phyloP scores from a whole-genome alignment of 1,140 invertebrate species.

The Scylla paramamosain region DNA sequence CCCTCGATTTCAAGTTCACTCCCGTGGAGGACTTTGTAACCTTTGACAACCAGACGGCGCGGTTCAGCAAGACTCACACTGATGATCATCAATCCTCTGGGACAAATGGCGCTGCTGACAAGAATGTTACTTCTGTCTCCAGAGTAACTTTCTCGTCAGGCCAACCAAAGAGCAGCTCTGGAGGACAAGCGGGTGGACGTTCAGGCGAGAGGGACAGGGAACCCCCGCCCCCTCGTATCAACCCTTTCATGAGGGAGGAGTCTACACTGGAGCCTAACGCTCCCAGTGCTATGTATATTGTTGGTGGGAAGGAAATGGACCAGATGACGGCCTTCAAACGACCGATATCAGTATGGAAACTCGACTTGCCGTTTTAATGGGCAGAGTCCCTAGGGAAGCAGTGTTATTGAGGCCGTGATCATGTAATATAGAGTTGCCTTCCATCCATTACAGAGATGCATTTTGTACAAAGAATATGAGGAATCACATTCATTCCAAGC shows the following conservation, averaged over 20 bases:
- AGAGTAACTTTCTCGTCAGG: constrained; percentile 73
- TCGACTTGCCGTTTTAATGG: constrained; percentile 68
- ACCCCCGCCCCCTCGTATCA: constrained; percentile 68
- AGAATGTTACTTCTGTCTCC: constrained; percentile 4
- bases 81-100: constrained; percentile 45
- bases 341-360: constrained; percentile 70
- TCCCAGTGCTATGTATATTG: constrained; percentile 75
- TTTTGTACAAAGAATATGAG: constrained; percentile 73
- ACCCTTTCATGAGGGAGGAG: constrained; percentile 74
- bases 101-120: constrained; percentile 44
- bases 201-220: constrained; percentile 49
- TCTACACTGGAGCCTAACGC: constrained; percentile 46
- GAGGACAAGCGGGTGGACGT: background rate
- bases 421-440: constrained; percentile 67
- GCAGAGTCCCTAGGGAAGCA: background rate
- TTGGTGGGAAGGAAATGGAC: constrained; percentile 66
- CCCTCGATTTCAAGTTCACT: constrained; percentile 69
- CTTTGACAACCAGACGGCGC: constrained; percentile 69
- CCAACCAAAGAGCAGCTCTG: background rate
- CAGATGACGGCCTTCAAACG: constrained; percentile 71
- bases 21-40: constrained; percentile 76
- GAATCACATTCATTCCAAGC: constrained; percentile 68
- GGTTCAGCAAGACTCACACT: constrained; percentile 65
- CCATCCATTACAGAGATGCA: constrained; percentile 68
- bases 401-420: constrained; percentile 19